A percentile compares a stretch with the other conserved stretches of the same genome.
These are phyloP conservation scores for Pentalonia nigronervosa DNA, from an alignment of 1,140 invertebrate species.

Conservation along the genomic window DNA sequence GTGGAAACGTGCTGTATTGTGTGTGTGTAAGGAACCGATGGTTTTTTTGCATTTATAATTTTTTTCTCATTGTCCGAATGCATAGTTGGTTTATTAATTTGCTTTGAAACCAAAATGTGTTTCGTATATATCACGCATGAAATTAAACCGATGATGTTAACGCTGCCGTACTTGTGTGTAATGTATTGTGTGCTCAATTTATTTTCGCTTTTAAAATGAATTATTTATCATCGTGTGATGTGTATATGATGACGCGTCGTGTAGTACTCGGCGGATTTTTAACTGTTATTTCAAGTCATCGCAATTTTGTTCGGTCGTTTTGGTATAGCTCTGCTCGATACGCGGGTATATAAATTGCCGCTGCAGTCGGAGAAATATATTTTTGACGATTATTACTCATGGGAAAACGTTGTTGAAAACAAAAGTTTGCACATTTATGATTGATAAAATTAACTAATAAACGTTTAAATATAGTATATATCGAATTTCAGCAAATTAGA, in stretches of 20 bases:
- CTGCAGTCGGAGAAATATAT: too few relatives aligned
- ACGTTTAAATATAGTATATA: background rate
- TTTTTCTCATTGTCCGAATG: background rate
- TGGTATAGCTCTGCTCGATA: too few relatives aligned
- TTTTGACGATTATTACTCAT: background rate
- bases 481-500: background rate
- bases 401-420: background rate
- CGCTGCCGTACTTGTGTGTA: background rate
- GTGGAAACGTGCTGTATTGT: background rate
- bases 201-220: too few relatives aligned
- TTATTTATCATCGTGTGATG: too few relatives aligned
- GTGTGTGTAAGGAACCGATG: background rate
- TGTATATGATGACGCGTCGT: too few relatives aligned
- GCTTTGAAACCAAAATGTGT: conserved; percentile 1
- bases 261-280: too few relatives aligned
- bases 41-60: background rate
- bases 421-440: background rate
- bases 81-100: background rate
- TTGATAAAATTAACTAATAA: background rate
- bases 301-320: too few relatives aligned
- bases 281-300: too few relatives aligned
- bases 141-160: background rate
- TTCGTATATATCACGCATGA: background rate
- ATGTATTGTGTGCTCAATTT: background rate
- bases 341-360: too few relatives aligned